Base-by-base conservation (phyloP, 1,140 invertebrate genomes). In the Tetramorium simillimum region DNA sequence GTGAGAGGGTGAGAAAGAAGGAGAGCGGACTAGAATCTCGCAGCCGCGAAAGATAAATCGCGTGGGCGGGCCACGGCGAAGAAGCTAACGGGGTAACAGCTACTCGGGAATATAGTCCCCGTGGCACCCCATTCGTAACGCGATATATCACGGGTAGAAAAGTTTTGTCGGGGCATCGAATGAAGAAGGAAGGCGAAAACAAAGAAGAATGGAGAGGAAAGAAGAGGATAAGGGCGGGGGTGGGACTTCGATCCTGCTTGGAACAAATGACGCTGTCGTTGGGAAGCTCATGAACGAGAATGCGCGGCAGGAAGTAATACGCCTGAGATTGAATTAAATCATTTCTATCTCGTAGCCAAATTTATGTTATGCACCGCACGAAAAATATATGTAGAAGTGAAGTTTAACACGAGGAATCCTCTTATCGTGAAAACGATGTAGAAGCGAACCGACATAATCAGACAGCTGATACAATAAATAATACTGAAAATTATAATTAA, bases 71-170 rank as follows among this genome's bases (percentile, higher is more conserved):
- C 78, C 89, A 80, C 70, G 51, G 77, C 81, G 90, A 91, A 89
- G 89, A 91, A 91, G 90, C 87, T 91, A 91, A 91, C 90, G 90
- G 90, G 87, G 88, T 91, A 91, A 91, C 90, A 91, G 90, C 90
- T 91, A 91, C 90, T 91, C 90, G 87, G 85, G 90, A 91, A 91
- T 91, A 91, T 91, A 91, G 90, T 91, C 90, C 85, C 85, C 87
- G 88, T 86, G 90, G 90, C 90, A 91, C 88, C 85, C 85, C 90
- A 91, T 91, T 91, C 90, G 90, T 91, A 91, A 91, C 82, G 81
- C 90, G 85, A 91, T 91, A 91, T 90, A 91, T 91, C 90, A 91
- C 78, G 56, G 49, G 62, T 60, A 85, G 90, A 88, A 91, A 91
- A 91, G 67, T 91, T 91, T 91, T 76, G 84, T 56, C 78, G 84